Percentiles rank a stretch among this genome's conserved stretches.
Conservation (phyloP, 2,888 invertebrate genomes). For the Entomobrya proxima region DNA sequence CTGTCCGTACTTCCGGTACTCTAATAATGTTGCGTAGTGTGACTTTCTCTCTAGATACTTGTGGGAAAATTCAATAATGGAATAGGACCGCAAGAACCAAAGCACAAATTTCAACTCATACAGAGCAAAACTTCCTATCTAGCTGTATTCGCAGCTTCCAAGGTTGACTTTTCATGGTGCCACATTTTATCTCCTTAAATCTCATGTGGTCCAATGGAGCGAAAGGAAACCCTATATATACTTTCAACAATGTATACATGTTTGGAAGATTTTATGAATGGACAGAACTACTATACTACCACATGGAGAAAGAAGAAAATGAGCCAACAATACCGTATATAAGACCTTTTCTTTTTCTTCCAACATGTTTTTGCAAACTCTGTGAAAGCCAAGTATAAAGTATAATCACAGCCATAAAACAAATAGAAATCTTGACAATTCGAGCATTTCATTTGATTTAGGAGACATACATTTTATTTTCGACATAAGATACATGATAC, state of each 20-base stretch:
- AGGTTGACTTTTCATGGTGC: conserved; percentile 18
- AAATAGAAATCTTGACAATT: conserved; percentile 54
- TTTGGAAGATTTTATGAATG: conserved; percentile 30
- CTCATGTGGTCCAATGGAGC: conserved; percentile 37
- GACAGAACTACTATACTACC: neutral
- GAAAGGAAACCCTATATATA: neutral
- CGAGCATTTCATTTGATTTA: conserved; percentile 63
- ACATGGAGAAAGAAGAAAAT: neutral
- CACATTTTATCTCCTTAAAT: conserved; percentile 41
- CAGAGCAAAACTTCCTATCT: neutral
- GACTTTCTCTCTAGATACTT: too few species aligned
- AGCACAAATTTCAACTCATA: too few species aligned
- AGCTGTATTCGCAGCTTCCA: neutral
- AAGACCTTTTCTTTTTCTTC: neutral
- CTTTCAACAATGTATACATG: neutral
- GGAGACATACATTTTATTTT: conserved; percentile 45
- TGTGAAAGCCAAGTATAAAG: conserved; percentile 12
- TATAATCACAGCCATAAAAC: conserved; percentile 59
- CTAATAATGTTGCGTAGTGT: too few species aligned
- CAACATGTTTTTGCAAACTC: neutral
- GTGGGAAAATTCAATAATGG: too few species aligned
- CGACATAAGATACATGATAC: conserved; percentile 10
- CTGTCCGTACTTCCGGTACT: too few species aligned
- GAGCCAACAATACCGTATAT: neutral
- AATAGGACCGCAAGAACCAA: too few species aligned